phyloP scores from a whole-genome alignment of 2,888 invertebrate genomes.

The Alloscopus bannaensis region DNA sequence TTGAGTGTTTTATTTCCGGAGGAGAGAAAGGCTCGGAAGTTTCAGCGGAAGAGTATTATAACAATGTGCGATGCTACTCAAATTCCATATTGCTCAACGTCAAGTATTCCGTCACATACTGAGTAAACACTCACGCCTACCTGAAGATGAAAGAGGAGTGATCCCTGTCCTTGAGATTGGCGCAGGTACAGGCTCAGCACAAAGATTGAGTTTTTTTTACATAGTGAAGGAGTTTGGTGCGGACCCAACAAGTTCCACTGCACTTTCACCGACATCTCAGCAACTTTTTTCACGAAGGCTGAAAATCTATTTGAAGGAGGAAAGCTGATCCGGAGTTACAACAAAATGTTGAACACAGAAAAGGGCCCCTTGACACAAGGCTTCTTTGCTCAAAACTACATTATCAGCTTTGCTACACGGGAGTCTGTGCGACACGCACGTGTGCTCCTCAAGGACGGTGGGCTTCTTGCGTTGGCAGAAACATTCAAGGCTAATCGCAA shows the following conservation, averaged over 20 bases:
- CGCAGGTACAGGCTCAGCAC: constrained; percentile 54
- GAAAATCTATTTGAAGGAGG: constrained; percentile 47
- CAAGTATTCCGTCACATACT: constrained; percentile 36
- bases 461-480: constrained; percentile 40
- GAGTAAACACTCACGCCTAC: constrained; percentile 2
- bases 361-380: constrained; percentile 54
- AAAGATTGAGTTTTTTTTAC: constrained; percentile 27
- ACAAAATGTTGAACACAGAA: constrained; percentile 62
- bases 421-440: constrained; percentile 42
- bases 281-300: constrained; percentile 57
- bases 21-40: constrained; percentile 48
- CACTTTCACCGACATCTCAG: constrained; percentile 63
- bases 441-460: constrained; percentile 34
- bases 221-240: constrained; percentile 44
- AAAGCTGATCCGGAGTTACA: constrained; percentile 48
- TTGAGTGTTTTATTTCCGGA: constrained; percentile 63
- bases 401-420: constrained; percentile 45
- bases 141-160: constrained; percentile 41
- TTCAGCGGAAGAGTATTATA: constrained; percentile 59
- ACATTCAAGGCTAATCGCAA: constrained; percentile 19
- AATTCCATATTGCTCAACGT: constrained; percentile 24
- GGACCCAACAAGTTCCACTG: constrained; percentile 41
- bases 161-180: constrained; percentile 55
- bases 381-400: constrained; percentile 55
- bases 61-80: constrained; percentile 34